A percentile compares a stretch with the other conserved stretches of the same genome.
Evolutionary conservation across 1,140 invertebrate species (phyloP).

Genomic region (Brachionus plicatilis): DNA sequence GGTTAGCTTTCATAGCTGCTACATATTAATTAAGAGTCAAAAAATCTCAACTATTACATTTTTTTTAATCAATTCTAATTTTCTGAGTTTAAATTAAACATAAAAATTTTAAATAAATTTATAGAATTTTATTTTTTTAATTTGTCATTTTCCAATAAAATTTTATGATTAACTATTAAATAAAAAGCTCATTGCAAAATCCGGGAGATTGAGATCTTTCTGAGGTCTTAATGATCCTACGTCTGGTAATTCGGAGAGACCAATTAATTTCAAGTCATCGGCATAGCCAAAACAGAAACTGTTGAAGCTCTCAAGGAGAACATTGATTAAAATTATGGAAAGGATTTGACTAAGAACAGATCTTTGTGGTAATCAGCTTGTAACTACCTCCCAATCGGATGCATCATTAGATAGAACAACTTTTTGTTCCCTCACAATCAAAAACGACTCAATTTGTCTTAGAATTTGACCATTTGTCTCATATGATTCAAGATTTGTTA

Average conservation of each 20-base stretch:
- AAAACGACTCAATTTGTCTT: neutral
- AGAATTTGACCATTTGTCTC: neutral
- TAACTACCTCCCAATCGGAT: neutral
- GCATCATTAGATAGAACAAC: neutral
- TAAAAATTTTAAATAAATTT: neutral
- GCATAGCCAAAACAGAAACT: neutral
- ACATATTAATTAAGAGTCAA: neutral
- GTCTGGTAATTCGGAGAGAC: too few relatives aligned
- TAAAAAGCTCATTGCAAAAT: too few relatives aligned
- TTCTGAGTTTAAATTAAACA: neutral
- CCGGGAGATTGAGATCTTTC: too few relatives aligned
- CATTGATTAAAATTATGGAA: neutral
- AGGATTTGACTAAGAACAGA: neutral
- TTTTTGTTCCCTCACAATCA: neutral
- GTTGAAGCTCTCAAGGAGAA: neutral
- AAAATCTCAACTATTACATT: neutral
- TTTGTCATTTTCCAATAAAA: too few relatives aligned
- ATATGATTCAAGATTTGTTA: neutral
- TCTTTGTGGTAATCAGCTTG: neutral
- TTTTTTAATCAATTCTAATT: neutral
- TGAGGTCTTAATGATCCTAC: too few relatives aligned
- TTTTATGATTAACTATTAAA: too few relatives aligned
- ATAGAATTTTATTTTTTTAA: neutral
- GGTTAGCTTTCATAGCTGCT: neutral
- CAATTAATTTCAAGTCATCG: neutral